A percentile compares a stretch with the other conserved stretches of the same genome.
phyloP scores from a whole-genome alignment of 2,113 vertebrate genomes.

The Menidia beryllina region DNA sequence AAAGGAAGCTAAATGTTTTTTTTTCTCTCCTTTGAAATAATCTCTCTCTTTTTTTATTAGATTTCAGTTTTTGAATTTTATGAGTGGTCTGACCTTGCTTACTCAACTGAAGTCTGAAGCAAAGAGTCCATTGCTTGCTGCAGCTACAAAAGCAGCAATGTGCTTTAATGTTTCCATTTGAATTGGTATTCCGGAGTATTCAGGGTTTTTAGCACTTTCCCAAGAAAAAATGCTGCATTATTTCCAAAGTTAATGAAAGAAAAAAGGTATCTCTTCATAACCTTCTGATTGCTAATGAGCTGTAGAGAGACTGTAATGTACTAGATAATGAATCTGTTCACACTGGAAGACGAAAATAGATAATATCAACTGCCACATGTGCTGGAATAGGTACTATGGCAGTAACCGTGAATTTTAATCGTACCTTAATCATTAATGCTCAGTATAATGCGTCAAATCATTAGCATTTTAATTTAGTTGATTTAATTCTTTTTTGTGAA shows the following conservation, averaged over 20 bases:
- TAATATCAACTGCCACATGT: slow-evolving; percentile 42
- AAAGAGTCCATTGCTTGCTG: slow-evolving; percentile 9
- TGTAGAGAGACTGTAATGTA: slow-evolving; percentile 54
- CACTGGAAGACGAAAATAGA: slow-evolving; percentile 38
- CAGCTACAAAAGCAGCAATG: slow-evolving; percentile 4
- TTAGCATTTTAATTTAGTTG: slow-evolving; percentile 16
- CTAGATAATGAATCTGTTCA: slow-evolving; percentile 57
- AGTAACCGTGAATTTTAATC: slow-evolving; percentile 54
- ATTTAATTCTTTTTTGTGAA: not conserved
- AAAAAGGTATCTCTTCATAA: slow-evolving; percentile 62
- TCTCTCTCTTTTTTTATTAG: not conserved
- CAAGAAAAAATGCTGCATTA: slow-evolving; percentile 42
- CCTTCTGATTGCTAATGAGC: slow-evolving; percentile 71
- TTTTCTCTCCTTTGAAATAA: slow-evolving; percentile 1
- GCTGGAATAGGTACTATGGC: slow-evolving; percentile 40
- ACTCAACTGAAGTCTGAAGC: slow-evolving; percentile 17
- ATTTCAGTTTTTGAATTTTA: not conserved
- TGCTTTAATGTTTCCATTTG: slow-evolving; percentile 9
- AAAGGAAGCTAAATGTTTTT: not conserved
- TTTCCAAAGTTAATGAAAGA: slow-evolving; percentile 54
- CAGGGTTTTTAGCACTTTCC: slow-evolving; percentile 29
- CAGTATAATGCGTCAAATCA: slow-evolving; percentile 34
- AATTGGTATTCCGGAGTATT: slow-evolving; percentile 34
- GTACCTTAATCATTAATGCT: slow-evolving; percentile 54
- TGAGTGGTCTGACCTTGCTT: not conserved